phyloP scores from a whole-genome alignment of 2,113 vertebrate species.

The Eulacestoma nigropectus region DNA sequence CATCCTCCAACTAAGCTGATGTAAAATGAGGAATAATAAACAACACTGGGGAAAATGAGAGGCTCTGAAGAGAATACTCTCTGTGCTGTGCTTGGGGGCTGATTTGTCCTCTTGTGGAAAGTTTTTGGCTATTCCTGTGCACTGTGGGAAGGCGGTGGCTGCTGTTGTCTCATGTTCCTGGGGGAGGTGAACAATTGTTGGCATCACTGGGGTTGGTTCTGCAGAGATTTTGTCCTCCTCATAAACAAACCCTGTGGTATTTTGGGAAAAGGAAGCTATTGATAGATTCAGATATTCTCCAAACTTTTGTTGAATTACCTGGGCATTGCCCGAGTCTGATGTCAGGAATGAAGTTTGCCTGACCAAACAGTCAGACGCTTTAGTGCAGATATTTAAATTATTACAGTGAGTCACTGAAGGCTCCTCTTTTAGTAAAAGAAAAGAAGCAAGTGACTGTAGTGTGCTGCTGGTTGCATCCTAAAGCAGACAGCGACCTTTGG shows the following conservation, averaged over 20 bases:
- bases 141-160: background rate
- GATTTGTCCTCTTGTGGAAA: background rate
- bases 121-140: background rate
- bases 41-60: background rate
- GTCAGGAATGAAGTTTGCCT: background rate
- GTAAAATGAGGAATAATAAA: background rate
- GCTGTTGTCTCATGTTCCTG: background rate
- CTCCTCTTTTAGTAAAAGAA: background rate
- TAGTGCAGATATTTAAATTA: background rate
- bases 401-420: background rate
- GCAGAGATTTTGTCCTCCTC: background rate
- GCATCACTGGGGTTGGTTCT: background rate
- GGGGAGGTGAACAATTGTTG: background rate
- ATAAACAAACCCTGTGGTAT: background rate
- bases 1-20: background rate
- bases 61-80: background rate
- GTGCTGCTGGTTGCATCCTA: background rate
- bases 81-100: background rate
- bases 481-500: background rate
- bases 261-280: background rate
- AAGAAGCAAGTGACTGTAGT: background rate
- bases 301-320: accelerated
- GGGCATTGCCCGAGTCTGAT: background rate
- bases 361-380: background rate
- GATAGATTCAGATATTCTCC: background rate